Evolutionary conservation across 2,888 invertebrate genomes (phyloP).

Genomic region (Ormyrus labotus): DNA sequence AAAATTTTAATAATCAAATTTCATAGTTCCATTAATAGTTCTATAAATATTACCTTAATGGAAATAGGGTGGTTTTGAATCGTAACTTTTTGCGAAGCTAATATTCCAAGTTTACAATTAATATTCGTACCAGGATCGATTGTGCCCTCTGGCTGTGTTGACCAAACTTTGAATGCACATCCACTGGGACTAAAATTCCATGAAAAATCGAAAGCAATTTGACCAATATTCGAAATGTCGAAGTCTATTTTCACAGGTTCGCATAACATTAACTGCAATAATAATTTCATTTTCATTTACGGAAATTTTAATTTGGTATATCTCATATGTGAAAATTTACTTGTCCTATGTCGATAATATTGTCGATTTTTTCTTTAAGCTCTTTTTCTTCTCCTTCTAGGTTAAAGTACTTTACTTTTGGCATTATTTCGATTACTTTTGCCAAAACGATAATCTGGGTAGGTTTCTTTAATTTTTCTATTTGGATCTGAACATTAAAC

Average conservation of each 20-base stretch:
- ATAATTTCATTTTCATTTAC: background rate
- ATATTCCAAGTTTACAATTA: constrained; percentile 2
- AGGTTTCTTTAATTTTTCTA: constrained; percentile 78
- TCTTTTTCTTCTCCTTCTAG: constrained; percentile 61
- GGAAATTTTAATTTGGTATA: background rate
- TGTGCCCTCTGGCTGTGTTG: background rate
- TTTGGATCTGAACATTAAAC: constrained; percentile 78
- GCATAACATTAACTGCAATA: constrained; percentile 67
- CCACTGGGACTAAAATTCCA: constrained; percentile 19
- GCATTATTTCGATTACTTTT: constrained; percentile 77
- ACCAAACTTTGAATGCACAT: background rate
- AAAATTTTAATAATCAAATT: background rate
- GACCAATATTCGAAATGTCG: constrained; percentile 70
- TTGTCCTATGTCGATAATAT: constrained; percentile 73
- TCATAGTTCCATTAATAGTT: background rate
- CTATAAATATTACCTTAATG: constrained; percentile 30
- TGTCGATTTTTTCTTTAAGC: constrained; percentile 67
- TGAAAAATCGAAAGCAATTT: constrained; percentile 36
- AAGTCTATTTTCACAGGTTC: constrained; percentile 65
- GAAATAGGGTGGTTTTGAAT: constrained; percentile 3
- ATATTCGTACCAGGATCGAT: background rate
- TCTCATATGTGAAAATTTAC: constrained; percentile 63
- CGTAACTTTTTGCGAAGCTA: background rate
- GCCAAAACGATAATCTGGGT: constrained; percentile 78
- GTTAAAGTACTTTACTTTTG: constrained; percentile 76